These are phyloP conservation scores for Conus betulinus DNA, from an alignment of 1,140 invertebrate species.

Conservation along the genomic window DNA sequence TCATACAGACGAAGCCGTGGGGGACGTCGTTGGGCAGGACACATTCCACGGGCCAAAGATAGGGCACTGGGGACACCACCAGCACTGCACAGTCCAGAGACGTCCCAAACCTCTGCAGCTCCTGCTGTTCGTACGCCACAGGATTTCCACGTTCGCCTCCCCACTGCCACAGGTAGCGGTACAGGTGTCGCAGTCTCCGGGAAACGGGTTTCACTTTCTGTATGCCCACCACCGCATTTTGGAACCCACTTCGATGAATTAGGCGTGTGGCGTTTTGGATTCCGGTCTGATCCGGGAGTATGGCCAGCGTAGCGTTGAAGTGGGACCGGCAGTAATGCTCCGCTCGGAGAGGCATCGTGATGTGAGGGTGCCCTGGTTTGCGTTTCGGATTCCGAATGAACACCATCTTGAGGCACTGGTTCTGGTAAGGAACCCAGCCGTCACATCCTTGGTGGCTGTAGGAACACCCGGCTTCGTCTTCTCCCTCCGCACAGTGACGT, in stretches of 20 bases:
- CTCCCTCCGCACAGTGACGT: not conserved
- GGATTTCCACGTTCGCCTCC: constrained; percentile 10
- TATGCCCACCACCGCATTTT: constrained; percentile 8
- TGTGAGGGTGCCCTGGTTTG: not conserved
- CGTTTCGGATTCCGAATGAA: not conserved
- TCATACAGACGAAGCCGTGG: constrained; percentile 26
- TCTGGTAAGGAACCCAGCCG: constrained; percentile 7
- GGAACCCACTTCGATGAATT: not conserved
- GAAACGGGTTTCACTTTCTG: constrained; percentile 1
- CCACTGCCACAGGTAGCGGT: constrained; percentile 35
- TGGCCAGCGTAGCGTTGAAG: not conserved
- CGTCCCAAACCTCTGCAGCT: not conserved
- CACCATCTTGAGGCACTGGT: constrained; percentile 1
- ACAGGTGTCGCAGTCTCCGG: not conserved
- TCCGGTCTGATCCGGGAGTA: not conserved
- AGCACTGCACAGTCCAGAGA: constrained; percentile 18
- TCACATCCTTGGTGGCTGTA: constrained; percentile 14
- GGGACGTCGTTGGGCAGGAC: not conserved
- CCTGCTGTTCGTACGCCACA: constrained; percentile 7
- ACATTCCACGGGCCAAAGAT: not conserved
- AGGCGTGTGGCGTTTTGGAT: not conserved
- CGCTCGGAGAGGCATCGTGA: not conserved
- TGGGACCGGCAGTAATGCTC: not conserved
- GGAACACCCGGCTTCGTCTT: constrained; percentile 9
- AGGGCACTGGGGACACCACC: not conserved